phyloP scores from a whole-genome alignment of 2,888 invertebrate genomes.

The Drosophila macrospina region DNA sequence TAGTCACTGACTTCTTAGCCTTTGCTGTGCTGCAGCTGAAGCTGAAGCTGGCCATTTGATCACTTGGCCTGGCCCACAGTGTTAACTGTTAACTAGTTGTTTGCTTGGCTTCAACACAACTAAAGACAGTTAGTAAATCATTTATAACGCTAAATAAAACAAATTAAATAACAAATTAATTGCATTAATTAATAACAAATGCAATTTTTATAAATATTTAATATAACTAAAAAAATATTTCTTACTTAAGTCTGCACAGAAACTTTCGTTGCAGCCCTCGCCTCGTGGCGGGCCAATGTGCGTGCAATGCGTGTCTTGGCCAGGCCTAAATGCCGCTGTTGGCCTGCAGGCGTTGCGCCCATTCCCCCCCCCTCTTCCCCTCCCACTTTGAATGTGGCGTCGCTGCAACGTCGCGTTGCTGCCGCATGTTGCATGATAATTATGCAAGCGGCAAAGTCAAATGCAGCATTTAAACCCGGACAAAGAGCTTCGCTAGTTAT shows the following conservation, averaged over 20 bases:
- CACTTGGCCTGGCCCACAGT: conserved; percentile 12
- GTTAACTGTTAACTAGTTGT: background rate
- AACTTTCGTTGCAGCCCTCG: conserved; percentile 31
- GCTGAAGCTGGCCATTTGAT: conserved; percentile 24
- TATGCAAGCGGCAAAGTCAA: conserved; percentile 70
- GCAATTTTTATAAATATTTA: background rate
- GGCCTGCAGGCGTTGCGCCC: background rate
- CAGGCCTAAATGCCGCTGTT: conserved; percentile 4
- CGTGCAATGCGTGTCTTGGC: conserved; percentile 16
- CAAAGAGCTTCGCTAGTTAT: conserved; percentile 2
- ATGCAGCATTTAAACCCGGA: conserved; percentile 40
- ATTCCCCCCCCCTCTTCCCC: too few species aligned
- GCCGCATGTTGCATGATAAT: conserved; percentile 74
- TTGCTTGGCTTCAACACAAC: background rate
- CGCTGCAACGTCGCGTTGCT: conserved; percentile 14
- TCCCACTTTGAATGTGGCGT: conserved; percentile 27
- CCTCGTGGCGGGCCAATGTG: conserved; percentile 1
- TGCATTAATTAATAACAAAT: too few species aligned
- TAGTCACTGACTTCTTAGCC: conserved; percentile 47
- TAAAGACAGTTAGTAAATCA: background rate
- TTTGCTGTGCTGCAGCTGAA: conserved; percentile 35
- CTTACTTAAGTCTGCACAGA: too few species aligned
- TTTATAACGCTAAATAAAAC: too few species aligned
- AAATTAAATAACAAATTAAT: too few species aligned
- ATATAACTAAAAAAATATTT: too few species aligned